A percentile compares a stretch with the other conserved stretches of the same genome.
These are phyloP conservation scores for Plodia interpunctella DNA, from an alignment of 1,140 invertebrate species.

Conservation along the genomic window DNA sequence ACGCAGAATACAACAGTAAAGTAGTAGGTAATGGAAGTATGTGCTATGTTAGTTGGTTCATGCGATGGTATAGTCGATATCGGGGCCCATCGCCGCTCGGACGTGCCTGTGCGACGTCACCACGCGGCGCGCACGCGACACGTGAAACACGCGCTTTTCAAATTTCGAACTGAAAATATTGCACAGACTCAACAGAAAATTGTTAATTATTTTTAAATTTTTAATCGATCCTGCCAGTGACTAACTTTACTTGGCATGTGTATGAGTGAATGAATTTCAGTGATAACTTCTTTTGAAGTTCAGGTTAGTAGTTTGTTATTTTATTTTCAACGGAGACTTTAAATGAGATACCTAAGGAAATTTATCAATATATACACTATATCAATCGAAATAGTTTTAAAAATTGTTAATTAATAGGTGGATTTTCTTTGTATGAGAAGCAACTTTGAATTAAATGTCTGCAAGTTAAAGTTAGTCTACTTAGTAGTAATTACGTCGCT, in stretches of 20 bases:
- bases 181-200: conserved; percentile 8
- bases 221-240: not conserved
- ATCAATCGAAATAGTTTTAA: no score
- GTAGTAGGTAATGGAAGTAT: conserved; percentile 20
- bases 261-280: conserved; percentile 53
- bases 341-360: no score
- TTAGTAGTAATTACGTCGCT: no score
- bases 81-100: conserved; percentile 38
- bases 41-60: conserved; percentile 20
- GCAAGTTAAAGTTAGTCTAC: no score
- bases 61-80: conserved; percentile 46
- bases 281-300: not conserved
- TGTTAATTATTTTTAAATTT: not conserved
- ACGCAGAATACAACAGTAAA: conserved; percentile 26
- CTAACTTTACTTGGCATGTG: conserved; percentile 15
- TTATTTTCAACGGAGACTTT: no score
- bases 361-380: no score
- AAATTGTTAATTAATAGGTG: no score
- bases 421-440: no score
- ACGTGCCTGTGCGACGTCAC: conserved; percentile 34
- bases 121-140: conserved; percentile 36
- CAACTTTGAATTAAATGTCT: no score
- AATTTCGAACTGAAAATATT: conserved; percentile 15
- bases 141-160: conserved; percentile 20
- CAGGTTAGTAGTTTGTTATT: not conserved